A percentile compares a stretch with the other conserved stretches of the same genome.
Evolutionary conservation across 2,113 vertebrate genomes (phyloP).

Genomic region (Tychaedon coryphoeus): DNA sequence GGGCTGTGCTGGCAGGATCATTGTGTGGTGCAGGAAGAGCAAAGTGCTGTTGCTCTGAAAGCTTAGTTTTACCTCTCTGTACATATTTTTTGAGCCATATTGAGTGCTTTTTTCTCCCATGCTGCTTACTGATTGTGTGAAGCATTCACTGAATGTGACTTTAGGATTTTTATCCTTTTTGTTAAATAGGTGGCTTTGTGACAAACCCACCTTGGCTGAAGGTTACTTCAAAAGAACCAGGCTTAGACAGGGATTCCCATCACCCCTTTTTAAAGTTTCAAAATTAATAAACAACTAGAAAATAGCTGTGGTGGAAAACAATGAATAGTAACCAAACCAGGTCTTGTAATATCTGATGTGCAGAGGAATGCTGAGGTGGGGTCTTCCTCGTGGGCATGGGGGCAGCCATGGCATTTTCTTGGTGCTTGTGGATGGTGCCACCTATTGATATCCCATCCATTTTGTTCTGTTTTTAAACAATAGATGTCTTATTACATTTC

Average conservation of each 20-base stretch:
- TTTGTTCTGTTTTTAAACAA: background rate
- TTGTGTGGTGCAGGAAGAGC: background rate
- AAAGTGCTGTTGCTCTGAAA: background rate
- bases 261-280: background rate
- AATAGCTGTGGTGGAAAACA: background rate
- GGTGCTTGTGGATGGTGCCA: conserved; percentile 40
- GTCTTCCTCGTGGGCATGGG: background rate
- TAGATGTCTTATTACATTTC: background rate
- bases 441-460: background rate
- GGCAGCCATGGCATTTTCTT: background rate
- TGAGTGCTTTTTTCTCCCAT: fast-evolving
- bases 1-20: background rate
- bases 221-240: background rate
- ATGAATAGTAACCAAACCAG: background rate
- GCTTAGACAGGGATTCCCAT: background rate
- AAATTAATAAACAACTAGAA: background rate
- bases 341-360: background rate
- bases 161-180: background rate
- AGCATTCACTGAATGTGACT: background rate
- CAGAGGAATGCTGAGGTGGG: background rate
- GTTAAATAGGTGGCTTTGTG: background rate
- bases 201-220: background rate
- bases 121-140: background rate
- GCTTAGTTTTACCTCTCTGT: background rate
- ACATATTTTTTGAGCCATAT: background rate